phyloP scores from a whole-genome alignment of 2,797 vertebrate species.

The Pelochelys cantorii region DNA sequence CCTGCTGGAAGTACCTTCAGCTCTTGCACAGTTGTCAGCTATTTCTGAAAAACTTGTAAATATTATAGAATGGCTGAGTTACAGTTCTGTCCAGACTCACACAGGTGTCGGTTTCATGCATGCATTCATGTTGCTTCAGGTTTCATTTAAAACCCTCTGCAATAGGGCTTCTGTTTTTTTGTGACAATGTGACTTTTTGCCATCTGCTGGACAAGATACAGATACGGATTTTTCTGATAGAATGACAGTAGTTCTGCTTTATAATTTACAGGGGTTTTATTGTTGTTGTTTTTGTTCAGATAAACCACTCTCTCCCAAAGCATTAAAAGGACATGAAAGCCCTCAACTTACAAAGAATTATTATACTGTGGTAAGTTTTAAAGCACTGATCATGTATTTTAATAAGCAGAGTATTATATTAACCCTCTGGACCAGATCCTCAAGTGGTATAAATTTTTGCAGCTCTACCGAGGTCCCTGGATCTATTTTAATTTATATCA shows the following conservation, averaged over 20 bases:
- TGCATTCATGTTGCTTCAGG: neutral
- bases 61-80: rapidly evolving
- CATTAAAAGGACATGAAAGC: constrained; percentile 86
- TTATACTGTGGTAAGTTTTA: constrained; percentile 91
- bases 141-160: neutral
- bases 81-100: rapidly evolving
- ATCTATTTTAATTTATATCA: constrained; percentile 18
- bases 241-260: neutral
- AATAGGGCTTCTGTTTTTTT: neutral
- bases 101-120: rapidly evolving
- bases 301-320: constrained; percentile 94
- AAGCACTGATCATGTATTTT: constrained; percentile 52
- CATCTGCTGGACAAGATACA: neutral
- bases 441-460: constrained; percentile 39
- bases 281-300: constrained; percentile 79
- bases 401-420: constrained; percentile 54
- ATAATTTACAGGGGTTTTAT: constrained; percentile 27
- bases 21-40: neutral
- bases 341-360: constrained; percentile 96
- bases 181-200: neutral
- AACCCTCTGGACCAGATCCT: constrained; percentile 43
- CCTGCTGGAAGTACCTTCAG: neutral
- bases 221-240: neutral
- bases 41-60: neutral
- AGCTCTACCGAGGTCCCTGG: neutral